Conservation (phyloP, 2,888 invertebrate genomes). For the Nasonia oneida region DNA sequence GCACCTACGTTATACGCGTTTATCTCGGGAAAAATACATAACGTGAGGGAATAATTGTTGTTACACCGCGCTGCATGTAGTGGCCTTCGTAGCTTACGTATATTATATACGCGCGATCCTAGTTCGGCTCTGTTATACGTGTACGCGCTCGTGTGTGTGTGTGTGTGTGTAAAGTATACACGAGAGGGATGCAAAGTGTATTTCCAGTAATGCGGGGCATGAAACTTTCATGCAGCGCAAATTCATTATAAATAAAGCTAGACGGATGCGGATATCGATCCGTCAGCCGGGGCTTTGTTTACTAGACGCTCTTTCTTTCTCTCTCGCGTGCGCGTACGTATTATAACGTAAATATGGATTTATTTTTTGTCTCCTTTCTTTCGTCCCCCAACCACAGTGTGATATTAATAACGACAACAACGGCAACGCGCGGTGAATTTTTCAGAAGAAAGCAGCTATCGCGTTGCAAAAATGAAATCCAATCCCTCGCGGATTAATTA, state of each 20-base stretch:
- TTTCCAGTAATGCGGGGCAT: not conserved
- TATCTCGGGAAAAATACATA: not conserved
- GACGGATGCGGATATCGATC: slow-evolving; percentile 1
- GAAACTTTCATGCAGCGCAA: not conserved
- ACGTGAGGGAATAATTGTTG: not conserved
- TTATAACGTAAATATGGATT: not conserved
- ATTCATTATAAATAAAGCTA: slow-evolving; percentile 18
- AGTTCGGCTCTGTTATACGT: not conserved
- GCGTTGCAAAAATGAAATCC: no score
- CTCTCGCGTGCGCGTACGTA: no score
- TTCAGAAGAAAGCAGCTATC: no score
- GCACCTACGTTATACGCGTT: not conserved
- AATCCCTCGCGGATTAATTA: no score
- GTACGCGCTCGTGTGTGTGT: slow-evolving; percentile 40
- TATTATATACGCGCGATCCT: not conserved
- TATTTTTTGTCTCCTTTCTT: not conserved
- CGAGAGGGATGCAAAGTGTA: not conserved
- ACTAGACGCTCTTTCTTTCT: not conserved
- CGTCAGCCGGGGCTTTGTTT: not conserved
- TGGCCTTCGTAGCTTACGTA: not conserved
- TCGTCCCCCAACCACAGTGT: not conserved
- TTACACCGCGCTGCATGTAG: not conserved
- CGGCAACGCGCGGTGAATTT: no score
- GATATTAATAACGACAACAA: not conserved
- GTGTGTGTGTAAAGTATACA: slow-evolving; percentile 18